Conservation (phyloP, 2,888 invertebrate species). For the Timandra comae region DNA sequence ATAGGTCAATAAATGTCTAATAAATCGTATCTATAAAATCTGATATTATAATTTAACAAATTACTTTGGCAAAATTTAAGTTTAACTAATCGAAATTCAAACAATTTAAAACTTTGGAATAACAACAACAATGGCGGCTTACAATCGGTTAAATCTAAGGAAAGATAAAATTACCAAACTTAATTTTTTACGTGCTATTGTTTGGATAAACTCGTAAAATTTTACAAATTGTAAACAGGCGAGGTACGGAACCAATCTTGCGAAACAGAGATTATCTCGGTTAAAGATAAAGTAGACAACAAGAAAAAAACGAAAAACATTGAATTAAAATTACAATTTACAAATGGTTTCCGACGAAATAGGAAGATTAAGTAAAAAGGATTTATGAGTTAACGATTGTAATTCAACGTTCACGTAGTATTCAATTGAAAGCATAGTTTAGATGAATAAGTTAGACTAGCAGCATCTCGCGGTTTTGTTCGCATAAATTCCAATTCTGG, state of each 20-base stretch:
- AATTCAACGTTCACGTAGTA: slow-evolving; percentile 11
- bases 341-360: slow-evolving; percentile 27
- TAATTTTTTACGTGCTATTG: slow-evolving; percentile 38
- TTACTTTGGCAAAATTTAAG: no score
- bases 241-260: slow-evolving; percentile 46
- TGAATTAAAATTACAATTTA: slow-evolving; percentile 59
- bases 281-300: slow-evolving; percentile 44
- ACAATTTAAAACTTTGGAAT: no score
- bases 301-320: slow-evolving; percentile 43
- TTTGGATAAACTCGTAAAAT: slow-evolving; percentile 49
- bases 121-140: slow-evolving; percentile 16
- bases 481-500: no score
- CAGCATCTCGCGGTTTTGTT: no score
- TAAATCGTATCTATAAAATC: no score
- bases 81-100: no score
- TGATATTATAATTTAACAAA: no score
- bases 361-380: slow-evolving; percentile 31
- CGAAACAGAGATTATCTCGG: slow-evolving; percentile 45
- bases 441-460: no score
- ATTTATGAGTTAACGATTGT: slow-evolving; percentile 21
- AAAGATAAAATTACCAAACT: slow-evolving; percentile 19
- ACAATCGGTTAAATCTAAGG: slow-evolving; percentile 22
- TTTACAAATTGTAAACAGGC: slow-evolving; percentile 46
- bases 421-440: no score
- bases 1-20: no score